Percentiles rank a stretch among this genome's conserved stretches.
Conservation (phyloP, 2,113 vertebrate genomes). For the Brachypteracias leptosomus region DNA sequence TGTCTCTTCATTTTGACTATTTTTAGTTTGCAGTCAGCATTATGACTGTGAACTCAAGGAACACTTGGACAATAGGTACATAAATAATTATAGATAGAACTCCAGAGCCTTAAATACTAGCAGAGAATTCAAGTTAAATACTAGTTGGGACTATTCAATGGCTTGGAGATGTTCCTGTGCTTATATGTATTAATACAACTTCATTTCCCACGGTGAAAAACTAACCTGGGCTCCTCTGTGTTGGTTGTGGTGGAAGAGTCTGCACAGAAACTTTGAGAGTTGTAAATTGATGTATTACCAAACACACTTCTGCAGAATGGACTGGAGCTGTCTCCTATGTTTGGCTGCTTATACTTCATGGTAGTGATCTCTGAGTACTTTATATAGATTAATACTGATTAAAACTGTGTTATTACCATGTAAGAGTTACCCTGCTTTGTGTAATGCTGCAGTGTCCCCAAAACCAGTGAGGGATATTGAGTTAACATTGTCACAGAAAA, state of each 20-base stretch:
- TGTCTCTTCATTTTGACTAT: conserved; percentile 32
- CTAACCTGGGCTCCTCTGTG: neutral
- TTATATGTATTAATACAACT: neutral
- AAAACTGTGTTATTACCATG: neutral
- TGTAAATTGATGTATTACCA: neutral
- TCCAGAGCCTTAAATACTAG: conserved; percentile 30
- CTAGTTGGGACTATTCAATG: neutral
- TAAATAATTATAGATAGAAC: conserved; percentile 40
- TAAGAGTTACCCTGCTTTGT: neutral
- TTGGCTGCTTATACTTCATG: neutral
- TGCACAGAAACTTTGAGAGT: neutral
- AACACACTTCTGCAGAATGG: neutral
- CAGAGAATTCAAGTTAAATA: conserved; percentile 1
- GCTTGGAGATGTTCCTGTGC: neutral
- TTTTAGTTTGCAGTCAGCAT: conserved; percentile 43
- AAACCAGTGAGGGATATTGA: neutral
- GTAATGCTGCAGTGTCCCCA: neutral
- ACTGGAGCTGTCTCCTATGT: neutral
- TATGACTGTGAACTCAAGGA: conserved; percentile 22
- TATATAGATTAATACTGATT: neutral
- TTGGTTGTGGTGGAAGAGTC: neutral
- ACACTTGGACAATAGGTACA: conserved; percentile 43
- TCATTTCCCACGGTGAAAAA: neutral
- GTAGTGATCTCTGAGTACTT: neutral
- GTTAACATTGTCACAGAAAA: neutral